Base-by-base conservation (phyloP, 2,888 invertebrate species). In the Sphecodes monilicornis region DNA sequence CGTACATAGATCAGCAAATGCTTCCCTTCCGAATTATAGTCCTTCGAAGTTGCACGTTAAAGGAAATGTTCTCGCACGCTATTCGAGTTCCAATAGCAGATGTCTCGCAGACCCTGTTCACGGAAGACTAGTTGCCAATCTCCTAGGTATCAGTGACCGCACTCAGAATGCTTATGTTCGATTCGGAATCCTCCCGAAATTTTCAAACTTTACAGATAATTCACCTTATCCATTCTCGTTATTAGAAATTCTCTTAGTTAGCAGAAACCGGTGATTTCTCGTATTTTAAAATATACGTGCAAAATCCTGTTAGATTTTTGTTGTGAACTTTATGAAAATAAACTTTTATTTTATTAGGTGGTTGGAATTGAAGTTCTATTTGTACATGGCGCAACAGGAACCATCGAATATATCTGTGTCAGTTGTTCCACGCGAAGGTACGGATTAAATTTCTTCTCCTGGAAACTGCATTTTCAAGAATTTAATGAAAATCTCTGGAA, bases 51-150 rank as follows among this genome's bases (percentile, higher is more conserved):
- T 78, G 26, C 64, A n/a, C 46, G 50, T 43, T 32, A 26, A 29
- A 39, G 78, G 73, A 73, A 78, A 78, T 43, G 73, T 66, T 39
- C 77, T 46, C 39, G 78, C 73, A 66, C 73, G 78, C 73, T 78
- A 46, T 72, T 73, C 29, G 78, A 73, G 46, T 73, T 78, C 66
- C 73, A 78, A 78, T 78, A 73, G 73, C 54, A 66, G 46, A 50
- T 50, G 69, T 46, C 78, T 66, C 64, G 46, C 66, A 78, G 64
- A 64, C 64, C 39, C 60, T 72, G 78, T 72, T 78, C 72, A 1
- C 46, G 26, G 43, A 72, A 46, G 43, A 78, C 64, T 60, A 64
- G 29, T 50, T 43, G 46, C 46, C 73, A 73, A 64, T 78, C 64
- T 78, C 18, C 64, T 50, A 29, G 26, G 60, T 39, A 72, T 78